Base-by-base conservation (phyloP, 2,797 vertebrate genomes). In the Propithecus deckenii region DNA sequence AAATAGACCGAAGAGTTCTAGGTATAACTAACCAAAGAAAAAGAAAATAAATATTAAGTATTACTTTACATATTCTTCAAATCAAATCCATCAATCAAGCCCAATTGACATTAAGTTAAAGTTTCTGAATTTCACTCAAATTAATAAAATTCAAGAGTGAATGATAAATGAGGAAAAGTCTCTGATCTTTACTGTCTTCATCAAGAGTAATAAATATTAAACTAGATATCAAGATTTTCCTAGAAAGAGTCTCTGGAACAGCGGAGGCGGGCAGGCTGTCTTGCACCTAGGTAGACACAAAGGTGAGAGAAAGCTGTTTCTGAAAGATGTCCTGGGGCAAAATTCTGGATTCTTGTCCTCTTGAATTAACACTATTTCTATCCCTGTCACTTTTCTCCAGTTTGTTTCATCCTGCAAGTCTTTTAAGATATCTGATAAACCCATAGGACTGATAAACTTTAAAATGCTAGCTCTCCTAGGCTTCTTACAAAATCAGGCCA, bases 221-320 rank as follows among this genome's bases (percentile, higher is more conserved):
- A 96, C 23, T 35, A 76, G 79, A 48, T 38, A 67, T 35, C 28
- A 89, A 85, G 88, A n/a, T 48, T 84, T 98, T 96, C 95, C 91
- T 97, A 95, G 91, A 96, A 93, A 96, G 94, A 69, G 89, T 74
- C 38, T 28, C 32, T 8, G 4, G 52, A 89, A 81, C 28, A 71
- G 71, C 41, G 55, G n/a, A 91, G 41, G 59, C 1, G 0, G 57
- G 72, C 8, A 61, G 50, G 20, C 2, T 20, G 61, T 23, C 14
- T 88, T 75, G 38, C 4, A 71, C 7, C 4, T 2, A 25, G 6
- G 4, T 78, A 15, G 9, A 69, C n/a, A 65, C 48, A 65, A 88
- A 63, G 30, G 5, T 59, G 9, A 52, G 12, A 81, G 25, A 63
- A 91, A 89, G 5, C 20, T 18, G 52, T 55, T 79, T 69, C 35